Evolutionary conservation across 2,797 vertebrate species (phyloP).

Genomic region (Ispidina picta): DNA sequence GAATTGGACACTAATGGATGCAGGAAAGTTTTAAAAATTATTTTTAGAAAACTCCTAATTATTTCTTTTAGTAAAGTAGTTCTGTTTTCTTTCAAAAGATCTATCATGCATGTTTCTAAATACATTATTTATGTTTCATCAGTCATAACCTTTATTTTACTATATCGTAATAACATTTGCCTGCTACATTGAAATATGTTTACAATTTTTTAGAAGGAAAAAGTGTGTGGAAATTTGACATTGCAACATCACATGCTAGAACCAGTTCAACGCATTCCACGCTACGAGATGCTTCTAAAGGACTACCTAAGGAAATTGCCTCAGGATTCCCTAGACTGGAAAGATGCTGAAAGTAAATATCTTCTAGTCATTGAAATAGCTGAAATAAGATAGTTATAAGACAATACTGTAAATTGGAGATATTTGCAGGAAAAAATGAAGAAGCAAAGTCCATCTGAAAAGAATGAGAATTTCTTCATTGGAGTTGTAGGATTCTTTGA

Average conservation of each 20-base stretch:
- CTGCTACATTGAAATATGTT: slow-evolving; percentile 46
- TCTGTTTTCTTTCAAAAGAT: neutral
- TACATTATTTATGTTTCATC: neutral
- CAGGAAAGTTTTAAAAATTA: neutral
- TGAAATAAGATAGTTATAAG: neutral
- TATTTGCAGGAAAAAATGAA: neutral
- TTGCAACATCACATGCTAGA: slow-evolving; percentile 99
- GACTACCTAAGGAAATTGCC: slow-evolving; percentile 97
- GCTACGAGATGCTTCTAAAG: slow-evolving; percentile 98
- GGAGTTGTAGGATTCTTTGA: neutral
- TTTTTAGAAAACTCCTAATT: neutral
- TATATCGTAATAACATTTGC: neutral
- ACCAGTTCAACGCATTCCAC: slow-evolving; percentile 95
- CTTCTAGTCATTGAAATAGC: slow-evolving; percentile 5
- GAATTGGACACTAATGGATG: neutral
- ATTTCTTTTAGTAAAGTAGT: neutral
- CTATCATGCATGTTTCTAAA: neutral
- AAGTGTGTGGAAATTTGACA: slow-evolving; percentile 88
- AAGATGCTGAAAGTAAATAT: slow-evolving; percentile 90
- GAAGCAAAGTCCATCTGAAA: neutral
- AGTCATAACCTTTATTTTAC: neutral
- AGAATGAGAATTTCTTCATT: neutral
- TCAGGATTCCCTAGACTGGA: slow-evolving; percentile 87
- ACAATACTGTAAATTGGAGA: neutral
- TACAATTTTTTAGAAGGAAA: slow-evolving; percentile 84